Conservation (phyloP, 2,797 vertebrate genomes). For the Catharus ustulatus region DNA sequence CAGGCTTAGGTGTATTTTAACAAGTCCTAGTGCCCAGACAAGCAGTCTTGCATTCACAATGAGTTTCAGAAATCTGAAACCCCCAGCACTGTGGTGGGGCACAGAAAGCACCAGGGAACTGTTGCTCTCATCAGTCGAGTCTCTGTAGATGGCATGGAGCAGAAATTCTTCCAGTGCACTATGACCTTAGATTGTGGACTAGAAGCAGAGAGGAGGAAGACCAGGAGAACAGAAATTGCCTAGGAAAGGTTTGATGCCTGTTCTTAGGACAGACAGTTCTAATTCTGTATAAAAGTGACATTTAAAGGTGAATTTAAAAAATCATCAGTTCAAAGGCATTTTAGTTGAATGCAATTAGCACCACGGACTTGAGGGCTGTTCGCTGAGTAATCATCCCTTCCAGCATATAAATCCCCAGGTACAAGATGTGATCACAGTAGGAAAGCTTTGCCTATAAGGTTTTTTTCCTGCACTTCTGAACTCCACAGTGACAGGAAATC, state of each 20-base stretch:
- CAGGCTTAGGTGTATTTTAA: not conserved
- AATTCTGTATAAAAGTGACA: not conserved
- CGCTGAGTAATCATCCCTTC: not conserved
- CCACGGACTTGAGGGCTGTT: not conserved
- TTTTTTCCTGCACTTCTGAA: conserved; percentile 78
- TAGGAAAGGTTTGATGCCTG: not conserved
- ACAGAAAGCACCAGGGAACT: not conserved
- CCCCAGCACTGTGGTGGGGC: not conserved
- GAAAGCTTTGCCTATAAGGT: conserved; percentile 66
- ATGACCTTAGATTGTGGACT: not conserved
- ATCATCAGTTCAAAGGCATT: not conserved
- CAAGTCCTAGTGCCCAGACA: not conserved
- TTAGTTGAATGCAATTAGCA: conserved; percentile 20
- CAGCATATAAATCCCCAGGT: not conserved
- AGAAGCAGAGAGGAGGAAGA: not conserved
- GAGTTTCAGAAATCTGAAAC: not conserved
- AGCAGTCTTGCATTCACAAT: not conserved
- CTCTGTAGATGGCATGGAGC: not conserved
- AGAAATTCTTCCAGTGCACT: not conserved
- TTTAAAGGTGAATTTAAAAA: not conserved
- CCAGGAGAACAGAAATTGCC: not conserved
- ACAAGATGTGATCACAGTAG: not conserved
- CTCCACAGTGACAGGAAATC: conserved; percentile 78
- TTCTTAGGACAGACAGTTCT: not conserved
- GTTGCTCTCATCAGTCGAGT: not conserved